Conservation (phyloP, 2,113 vertebrate species). For the Cyrtonyx montezumae region DNA sequence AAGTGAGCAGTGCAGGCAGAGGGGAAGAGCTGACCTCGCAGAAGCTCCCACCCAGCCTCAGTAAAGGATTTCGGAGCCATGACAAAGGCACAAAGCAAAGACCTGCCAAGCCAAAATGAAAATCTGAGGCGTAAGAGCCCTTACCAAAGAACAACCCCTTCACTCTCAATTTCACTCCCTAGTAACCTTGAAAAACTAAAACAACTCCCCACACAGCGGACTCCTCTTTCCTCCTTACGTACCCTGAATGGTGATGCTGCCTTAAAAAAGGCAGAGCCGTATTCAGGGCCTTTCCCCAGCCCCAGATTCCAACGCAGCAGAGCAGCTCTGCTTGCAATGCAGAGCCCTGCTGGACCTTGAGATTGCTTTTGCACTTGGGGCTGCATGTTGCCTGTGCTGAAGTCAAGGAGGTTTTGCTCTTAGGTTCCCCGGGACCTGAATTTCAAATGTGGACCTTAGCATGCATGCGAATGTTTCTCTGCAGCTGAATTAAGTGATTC, state of each 20-base stretch:
- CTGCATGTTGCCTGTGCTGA: neutral
- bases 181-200: neutral
- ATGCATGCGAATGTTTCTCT: neutral
- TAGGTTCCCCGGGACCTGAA: neutral
- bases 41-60: neutral
- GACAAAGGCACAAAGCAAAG: neutral
- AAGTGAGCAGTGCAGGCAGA: neutral
- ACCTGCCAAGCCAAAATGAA: neutral
- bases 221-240: neutral
- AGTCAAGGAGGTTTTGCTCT: neutral
- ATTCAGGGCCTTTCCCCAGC: neutral
- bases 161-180: neutral
- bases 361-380: fast-evolving
- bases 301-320: neutral
- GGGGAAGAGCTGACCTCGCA: neutral
- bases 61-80: neutral
- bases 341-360: neutral
- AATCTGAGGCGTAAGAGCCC: neutral
- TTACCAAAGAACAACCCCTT: neutral
- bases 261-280: neutral
- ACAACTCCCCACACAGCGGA: neutral
- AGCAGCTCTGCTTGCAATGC: neutral
- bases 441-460: neutral
- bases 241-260: neutral
- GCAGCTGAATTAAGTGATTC: neutral